Base-by-base conservation (phyloP, 2,888 invertebrate genomes). In the Hyposoter dolosus region DNA sequence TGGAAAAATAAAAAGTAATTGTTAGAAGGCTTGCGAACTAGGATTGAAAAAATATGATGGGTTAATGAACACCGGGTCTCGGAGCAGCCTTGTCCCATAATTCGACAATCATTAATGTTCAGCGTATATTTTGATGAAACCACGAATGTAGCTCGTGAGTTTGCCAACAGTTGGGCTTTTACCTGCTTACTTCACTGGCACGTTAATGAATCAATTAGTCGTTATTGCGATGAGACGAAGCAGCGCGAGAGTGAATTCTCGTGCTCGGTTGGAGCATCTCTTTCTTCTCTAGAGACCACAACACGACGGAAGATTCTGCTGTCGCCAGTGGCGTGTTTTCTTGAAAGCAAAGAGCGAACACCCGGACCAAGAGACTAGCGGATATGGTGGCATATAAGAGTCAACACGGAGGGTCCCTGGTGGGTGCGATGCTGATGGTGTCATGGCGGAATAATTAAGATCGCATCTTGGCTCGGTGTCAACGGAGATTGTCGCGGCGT, bases 1-100 rank as follows among this genome's bases (percentile, higher is more conserved):
- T 96, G 95, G 15, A 96, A 96, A 91, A 95, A 94, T 56, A 86
- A 85, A 88, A n/a, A 84, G 79, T 15, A 35, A 72, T 65, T 63
- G 23, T 68, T 32, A 17, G 15, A 3, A 43, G 10, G 3, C 23
- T 43, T 69, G 19, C 6, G 47, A 19, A 69, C 0, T 17, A 6
- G 23, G 47, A 23, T 53, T 1, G 3, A 7, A 60, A 47, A 7
- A 47, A 68, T 81, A 47, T 23, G 35, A 53, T 40, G 3, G 12
- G 12, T 19, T 32, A 28, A n/a, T 60, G 53, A 84, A 56, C 5
- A 45, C 17, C 40, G 65, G 3, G 50, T 47, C 50, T 56, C 28
- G 40, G 53, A 40, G 40, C 35, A 7, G 47, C 7, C 53, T 72
- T 47, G n/a, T 3, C 23, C 45, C 47, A 82, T 17, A n/a, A 32